A percentile compares a stretch with the other conserved stretches of the same genome.
These are phyloP conservation scores for Sesia bembeciformis DNA, from an alignment of 2,888 invertebrate species.

Conservation along the genomic window DNA sequence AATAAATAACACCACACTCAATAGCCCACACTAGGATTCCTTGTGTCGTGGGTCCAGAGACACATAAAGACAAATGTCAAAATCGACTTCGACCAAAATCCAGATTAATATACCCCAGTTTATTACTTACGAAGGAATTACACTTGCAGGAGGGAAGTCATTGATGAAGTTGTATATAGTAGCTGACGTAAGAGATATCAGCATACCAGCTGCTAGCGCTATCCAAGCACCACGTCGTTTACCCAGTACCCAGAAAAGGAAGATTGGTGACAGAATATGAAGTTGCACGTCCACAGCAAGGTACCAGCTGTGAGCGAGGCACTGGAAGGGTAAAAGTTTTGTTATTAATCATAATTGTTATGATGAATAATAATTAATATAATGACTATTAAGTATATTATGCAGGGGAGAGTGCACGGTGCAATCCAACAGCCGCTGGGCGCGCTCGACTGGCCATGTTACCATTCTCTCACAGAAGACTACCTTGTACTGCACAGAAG, in stretches of 20 bases:
- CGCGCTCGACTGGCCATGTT: too few species aligned
- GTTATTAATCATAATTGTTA: too few species aligned
- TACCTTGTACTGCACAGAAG: too few species aligned
- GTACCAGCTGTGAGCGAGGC: conserved; percentile 34
- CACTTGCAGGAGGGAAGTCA: conserved; percentile 21
- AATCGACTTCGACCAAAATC: background rate
- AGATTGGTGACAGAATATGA: conserved; percentile 7
- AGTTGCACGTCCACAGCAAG: conserved; percentile 21
- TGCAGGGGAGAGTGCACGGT: background rate
- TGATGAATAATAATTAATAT: too few species aligned
- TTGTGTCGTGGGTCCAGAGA: too few species aligned
- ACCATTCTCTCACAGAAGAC: too few species aligned
- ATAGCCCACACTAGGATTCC: too few species aligned
- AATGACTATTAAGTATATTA: background rate
- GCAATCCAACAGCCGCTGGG: too few species aligned
- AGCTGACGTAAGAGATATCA: conserved; percentile 12
- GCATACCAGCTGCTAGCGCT: conserved; percentile 1
- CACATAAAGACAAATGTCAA: background rate
- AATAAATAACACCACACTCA: too few species aligned
- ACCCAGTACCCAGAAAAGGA: conserved; percentile 8
- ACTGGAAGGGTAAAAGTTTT: conserved; percentile 21
- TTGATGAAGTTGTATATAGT: conserved; percentile 31
- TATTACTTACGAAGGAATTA: conserved; percentile 17
- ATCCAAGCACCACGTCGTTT: conserved; percentile 4
- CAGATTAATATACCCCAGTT: background rate